Evolutionary conservation across 2,113 vertebrate genomes (phyloP), one percentile per base, ranked within the genome.

Genomic region (Pygoscelis antarcticus): DNA sequence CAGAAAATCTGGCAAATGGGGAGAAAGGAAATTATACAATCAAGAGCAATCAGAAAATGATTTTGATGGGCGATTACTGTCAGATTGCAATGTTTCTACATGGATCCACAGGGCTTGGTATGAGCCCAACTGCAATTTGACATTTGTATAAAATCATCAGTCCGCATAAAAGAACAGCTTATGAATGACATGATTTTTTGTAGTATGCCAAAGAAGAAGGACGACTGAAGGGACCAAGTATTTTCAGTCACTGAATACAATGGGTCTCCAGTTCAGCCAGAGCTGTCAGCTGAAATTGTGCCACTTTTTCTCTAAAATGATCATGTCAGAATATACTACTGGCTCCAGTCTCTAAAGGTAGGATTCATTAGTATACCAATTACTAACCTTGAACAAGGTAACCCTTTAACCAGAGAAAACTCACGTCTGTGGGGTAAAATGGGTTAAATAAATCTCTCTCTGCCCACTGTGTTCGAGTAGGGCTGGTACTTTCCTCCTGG

Each of bases 11-110:
- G 58, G 54, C 40, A 96, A 93, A 95, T 12, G 20, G 62, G 62
- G 27, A 88, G 58, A 96, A 93, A 70, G 29, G 32, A 75, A 94
- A 94, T 94, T 75, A 90, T 54, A 77, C 86, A 86, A 90, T 66
- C 0, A 20, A 96, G 69, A 92, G 51, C 54, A 95, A 94, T 91
- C 94, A 96, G 68, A 78, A 92, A 86, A 92, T 58, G 7, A 71
- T 84, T 96, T 93, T 62, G 68, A 91, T 75, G 89, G 64, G 64
- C 91, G 89, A 92, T 95, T 94, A 84, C 60, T 64, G 83, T 83
- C 72, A 91, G 77, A 89, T 54, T 92, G 68, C 38, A 79, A 82
- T 91, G 83, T 89, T 91, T 95, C 91, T 94, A 47, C 71, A 32
- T 70, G 68, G 71, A 77, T 89, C 89, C 34, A 52, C 71, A 77